Evolutionary conservation across 2,113 vertebrate species (phyloP).

Genomic region (Microcebus lehilahytsara): DNA sequence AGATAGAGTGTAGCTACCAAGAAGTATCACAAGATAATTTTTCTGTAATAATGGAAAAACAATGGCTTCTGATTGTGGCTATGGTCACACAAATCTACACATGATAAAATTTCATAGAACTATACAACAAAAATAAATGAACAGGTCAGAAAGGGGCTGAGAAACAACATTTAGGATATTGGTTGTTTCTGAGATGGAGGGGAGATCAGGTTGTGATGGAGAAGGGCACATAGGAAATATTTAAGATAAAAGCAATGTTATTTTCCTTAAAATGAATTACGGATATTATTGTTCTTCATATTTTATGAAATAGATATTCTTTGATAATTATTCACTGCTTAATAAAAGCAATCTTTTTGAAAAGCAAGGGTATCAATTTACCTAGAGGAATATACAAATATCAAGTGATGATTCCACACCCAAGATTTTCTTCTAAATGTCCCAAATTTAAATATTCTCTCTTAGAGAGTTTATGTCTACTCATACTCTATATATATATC

Average conservation of each 20-base stretch:
- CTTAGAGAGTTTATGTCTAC: background rate
- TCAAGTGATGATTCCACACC: background rate
- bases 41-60: background rate
- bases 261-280: background rate
- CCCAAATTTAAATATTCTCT: background rate
- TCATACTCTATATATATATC: background rate
- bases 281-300: background rate
- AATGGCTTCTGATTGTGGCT: background rate
- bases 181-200: background rate
- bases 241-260: background rate
- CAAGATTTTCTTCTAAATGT: background rate
- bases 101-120: background rate
- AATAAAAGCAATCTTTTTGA: background rate
- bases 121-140: background rate
- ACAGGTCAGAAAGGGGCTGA: background rate
- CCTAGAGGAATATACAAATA: background rate
- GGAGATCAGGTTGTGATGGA: rapidly evolving
- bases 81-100: background rate
- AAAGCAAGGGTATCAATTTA: background rate
- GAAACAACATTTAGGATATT: background rate
- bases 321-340: background rate
- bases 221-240: background rate
- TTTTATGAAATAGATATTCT: background rate
- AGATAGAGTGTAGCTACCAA: rapidly evolving
- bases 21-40: background rate